Percentiles rank a stretch among this genome's conserved stretches.
These are phyloP conservation scores for Parnassius glacialis DNA, from an alignment of 2,888 invertebrate species.

Conservation along the genomic window DNA sequence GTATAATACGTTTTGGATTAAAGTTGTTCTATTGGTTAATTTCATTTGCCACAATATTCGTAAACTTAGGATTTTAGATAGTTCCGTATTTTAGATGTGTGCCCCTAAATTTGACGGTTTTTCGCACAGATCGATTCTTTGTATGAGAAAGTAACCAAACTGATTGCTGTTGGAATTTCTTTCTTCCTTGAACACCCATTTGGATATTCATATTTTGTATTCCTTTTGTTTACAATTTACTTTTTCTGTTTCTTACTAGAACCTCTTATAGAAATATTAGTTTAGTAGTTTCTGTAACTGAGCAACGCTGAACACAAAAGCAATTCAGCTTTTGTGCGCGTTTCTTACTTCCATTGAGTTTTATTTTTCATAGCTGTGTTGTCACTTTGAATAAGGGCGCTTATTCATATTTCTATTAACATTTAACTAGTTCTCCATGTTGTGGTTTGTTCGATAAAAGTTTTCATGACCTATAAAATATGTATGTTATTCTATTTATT, in stretches of 20 bases:
- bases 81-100: no score
- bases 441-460: not conserved
- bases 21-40: no score
- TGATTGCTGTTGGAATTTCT: no score
- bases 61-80: no score
- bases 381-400: constrained; percentile 11
- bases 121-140: no score
- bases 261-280: constrained; percentile 20
- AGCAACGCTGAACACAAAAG: constrained; percentile 16
- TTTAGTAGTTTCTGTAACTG: constrained; percentile 19
- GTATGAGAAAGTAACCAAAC: no score
- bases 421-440: not conserved
- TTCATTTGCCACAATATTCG: no score
- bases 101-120: no score
- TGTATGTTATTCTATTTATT: no score
- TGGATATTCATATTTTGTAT: no score
- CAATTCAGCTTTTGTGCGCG: constrained; percentile 14
- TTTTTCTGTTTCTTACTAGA: constrained; percentile 5
- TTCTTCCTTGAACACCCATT: no score
- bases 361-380: constrained; percentile 11
- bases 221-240: constrained; percentile 3
- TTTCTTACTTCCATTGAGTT: constrained; percentile 11
- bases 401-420: constrained; percentile 9
- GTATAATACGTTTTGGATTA: no score
- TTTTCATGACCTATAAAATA: not conserved